Base-by-base conservation (phyloP, 2,888 invertebrate genomes). In the Cerastoderma edule region DNA sequence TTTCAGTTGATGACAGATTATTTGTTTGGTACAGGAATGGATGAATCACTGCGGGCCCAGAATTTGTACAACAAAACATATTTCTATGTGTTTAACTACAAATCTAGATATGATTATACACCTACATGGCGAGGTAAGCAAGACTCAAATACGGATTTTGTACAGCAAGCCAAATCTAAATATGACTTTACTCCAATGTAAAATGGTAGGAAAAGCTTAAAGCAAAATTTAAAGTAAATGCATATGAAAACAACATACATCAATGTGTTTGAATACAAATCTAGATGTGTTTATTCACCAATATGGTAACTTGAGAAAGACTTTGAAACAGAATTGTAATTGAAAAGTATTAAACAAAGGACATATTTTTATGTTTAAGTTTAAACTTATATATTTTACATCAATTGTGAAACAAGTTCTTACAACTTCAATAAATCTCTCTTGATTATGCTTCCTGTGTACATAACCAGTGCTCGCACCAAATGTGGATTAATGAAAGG, bases 91-190 rank as follows among this genome's bases (percentile, higher is more conserved):
- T 93, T 93, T 80, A 86, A 91, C 72, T 93, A 92, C 83, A 87
- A 88, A 39, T 92, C 92, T 2, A 88, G 88, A 86, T 87, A 89
- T 33, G 90, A 91, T 75, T 89, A 88, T 77, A 75, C 88, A 5
- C 92, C 92, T 2, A 80, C 84, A 28, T 92, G 91, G 89, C 80
- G 92, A 93, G 94, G 94, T 87, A 87, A 89, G 71, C 2, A 57
- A 3, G 19, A 44, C 44, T 16, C 16, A 10, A 13, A 44, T 16
- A 44, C 8, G 8, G 19, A 44, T n/a, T n/a, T n/a, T n/a, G n/a
- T n/a, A n/a, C n/a, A n/a, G 8, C 10, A 44, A 16, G 8, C 8
- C 44, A 44, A 44, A 16, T 44, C 44, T 44, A 44, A 16, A 44
- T 44, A 44, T 44, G 44, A 44, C 44, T 44, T 13, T 16, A 10